phyloP scores from a whole-genome alignment of 2,888 invertebrate species.

The Aproaerema taeniolella region DNA sequence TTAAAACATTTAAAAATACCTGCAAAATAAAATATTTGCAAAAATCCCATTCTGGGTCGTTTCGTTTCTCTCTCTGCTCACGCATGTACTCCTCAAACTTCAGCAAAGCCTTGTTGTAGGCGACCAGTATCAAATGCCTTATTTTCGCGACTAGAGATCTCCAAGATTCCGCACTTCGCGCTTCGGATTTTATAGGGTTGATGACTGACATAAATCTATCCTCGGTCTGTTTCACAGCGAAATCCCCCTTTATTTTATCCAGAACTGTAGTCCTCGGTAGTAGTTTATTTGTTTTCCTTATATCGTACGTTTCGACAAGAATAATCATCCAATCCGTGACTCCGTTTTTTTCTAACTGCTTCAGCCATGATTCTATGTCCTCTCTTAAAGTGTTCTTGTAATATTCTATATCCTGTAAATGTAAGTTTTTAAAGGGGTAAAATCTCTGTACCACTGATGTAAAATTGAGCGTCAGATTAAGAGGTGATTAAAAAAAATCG shows the following conservation, averaged over 20 bases:
- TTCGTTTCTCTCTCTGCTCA: constrained; percentile 92
- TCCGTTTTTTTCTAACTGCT: constrained; percentile 83
- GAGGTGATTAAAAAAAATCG: too few relatives aligned
- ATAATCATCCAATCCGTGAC: constrained; percentile 96
- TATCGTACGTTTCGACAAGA: constrained; percentile 94
- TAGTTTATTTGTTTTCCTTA: constrained; percentile 93
- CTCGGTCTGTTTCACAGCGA: constrained; percentile 90
- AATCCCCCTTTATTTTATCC: constrained; percentile 96
- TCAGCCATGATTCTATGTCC: constrained; percentile 93
- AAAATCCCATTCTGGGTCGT: constrained; percentile 95
- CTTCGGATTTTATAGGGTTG: constrained; percentile 93
- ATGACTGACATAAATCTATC: constrained; percentile 92
- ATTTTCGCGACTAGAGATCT: constrained; percentile 89
- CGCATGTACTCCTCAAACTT: constrained; percentile 94
- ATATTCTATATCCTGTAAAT: constrained; percentile 89
- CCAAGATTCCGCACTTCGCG: constrained; percentile 94
- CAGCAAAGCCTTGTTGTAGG: constrained; percentile 90
- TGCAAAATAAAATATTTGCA: constrained; percentile 95
- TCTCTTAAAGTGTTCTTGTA: constrained; percentile 93
- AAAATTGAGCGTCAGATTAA: too few relatives aligned
- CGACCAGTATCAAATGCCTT: constrained; percentile 88
- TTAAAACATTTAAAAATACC: constrained; percentile 74
- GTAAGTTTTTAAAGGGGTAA: neutral
- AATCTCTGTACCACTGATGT: too few relatives aligned
- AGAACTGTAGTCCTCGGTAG: constrained; percentile 94